Conservation (phyloP, 2,797 vertebrate species). For the Paguma larvata region DNA sequence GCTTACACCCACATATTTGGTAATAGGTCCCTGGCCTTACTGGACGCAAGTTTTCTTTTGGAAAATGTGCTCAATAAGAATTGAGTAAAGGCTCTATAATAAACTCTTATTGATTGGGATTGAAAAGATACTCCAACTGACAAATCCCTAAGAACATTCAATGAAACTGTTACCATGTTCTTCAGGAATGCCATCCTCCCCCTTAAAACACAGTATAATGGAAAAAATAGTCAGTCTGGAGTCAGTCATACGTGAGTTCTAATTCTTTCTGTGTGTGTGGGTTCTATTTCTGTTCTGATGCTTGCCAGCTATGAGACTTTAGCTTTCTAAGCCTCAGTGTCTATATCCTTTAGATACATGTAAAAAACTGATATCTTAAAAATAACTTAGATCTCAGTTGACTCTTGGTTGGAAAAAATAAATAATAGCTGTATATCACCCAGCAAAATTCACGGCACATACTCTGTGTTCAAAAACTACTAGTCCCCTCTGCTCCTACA, state of each 20-base stretch:
- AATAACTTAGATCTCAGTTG: background rate
- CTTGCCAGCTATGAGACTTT: background rate
- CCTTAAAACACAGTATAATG: background rate
- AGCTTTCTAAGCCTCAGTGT: background rate
- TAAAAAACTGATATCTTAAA: background rate
- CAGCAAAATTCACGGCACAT: background rate
- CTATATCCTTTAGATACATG: background rate
- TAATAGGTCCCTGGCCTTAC: background rate
- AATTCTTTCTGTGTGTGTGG: background rate
- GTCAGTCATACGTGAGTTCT: background rate
- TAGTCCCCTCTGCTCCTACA: background rate
- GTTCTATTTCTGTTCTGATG: background rate
- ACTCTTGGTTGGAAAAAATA: background rate
- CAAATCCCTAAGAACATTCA: background rate
- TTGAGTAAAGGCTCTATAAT: background rate
- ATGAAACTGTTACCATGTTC: background rate
- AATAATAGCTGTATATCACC: background rate
- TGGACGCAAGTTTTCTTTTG: background rate
- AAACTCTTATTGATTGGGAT: background rate
- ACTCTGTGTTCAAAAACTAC: background rate
- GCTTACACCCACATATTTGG: background rate
- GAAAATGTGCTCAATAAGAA: constrained; percentile 36
- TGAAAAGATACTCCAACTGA: background rate
- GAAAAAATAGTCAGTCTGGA: background rate
- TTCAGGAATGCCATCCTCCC: background rate